These are phyloP conservation scores for Microplitis mediator DNA, from an alignment of 1,140 invertebrate species.

Conservation along the genomic window DNA sequence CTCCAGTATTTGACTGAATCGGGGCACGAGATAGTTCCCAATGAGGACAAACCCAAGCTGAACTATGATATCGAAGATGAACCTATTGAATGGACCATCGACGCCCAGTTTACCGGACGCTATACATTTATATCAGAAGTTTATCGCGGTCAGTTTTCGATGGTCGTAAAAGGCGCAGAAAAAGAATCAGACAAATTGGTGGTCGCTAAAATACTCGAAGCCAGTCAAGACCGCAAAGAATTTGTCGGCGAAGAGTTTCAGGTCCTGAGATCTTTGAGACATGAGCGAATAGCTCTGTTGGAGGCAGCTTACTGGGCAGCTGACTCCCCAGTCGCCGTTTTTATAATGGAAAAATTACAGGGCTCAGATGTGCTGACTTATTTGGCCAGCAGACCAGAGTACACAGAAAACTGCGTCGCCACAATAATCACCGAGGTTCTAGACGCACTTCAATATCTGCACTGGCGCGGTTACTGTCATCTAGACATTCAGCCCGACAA, in stretches of 20 bases:
- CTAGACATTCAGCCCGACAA: conserved; percentile 96
- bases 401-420: conserved; percentile 88
- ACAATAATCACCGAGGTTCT: conserved; percentile 82
- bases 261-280: conserved; percentile 77
- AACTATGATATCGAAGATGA: conserved; percentile 78
- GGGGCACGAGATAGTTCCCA: conserved; percentile 72
- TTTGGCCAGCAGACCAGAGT: conserved; percentile 83
- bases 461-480: conserved; percentile 90
- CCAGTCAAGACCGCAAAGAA: conserved; percentile 69
- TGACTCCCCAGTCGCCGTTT: conserved; percentile 70
- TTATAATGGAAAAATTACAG: conserved; percentile 87
- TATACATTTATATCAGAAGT: conserved; percentile 86
- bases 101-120: conserved; percentile 70
- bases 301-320: conserved; percentile 74
- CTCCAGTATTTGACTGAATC: conserved; percentile 82
- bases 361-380: conserved; percentile 91
- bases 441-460: conserved; percentile 89
- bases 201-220: conserved; percentile 80
- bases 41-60: conserved; percentile 67
- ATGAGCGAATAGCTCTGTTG: conserved; percentile 82
- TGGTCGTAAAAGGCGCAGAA: conserved; percentile 83
- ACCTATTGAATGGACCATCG: conserved; percentile 74
- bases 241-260: conserved; percentile 81
- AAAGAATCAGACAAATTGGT: conserved; percentile 74
- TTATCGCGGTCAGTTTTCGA: conserved; percentile 80